A percentile compares a stretch with the other conserved stretches of the same genome.
phyloP scores from a whole-genome alignment of 2,113 vertebrate species.

The Hippocampus mohnikei region DNA sequence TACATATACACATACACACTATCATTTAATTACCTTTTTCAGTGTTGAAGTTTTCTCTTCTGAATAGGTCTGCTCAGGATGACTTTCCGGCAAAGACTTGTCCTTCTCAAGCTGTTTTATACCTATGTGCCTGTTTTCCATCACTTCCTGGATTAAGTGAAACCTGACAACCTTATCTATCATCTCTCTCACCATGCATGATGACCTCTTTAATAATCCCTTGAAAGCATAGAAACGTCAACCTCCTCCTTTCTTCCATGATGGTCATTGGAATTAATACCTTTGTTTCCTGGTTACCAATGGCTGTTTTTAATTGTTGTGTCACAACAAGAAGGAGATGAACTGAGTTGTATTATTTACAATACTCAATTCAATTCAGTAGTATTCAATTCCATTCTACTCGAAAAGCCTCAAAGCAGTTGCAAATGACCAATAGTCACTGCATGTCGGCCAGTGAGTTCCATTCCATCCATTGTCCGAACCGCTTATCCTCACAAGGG shows the following conservation, averaged over 20 bases:
- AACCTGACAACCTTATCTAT: slow-evolving; percentile 58
- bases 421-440: not conserved
- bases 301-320: slow-evolving; percentile 33
- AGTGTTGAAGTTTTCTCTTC: slow-evolving; percentile 34
- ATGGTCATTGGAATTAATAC: slow-evolving; percentile 53
- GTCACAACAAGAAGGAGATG: slow-evolving; percentile 20
- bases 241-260: slow-evolving; percentile 37
- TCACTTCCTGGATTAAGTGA: slow-evolving; percentile 53
- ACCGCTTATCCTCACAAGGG: too few species aligned
- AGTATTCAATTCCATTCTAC: not conserved
- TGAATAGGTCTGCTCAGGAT: slow-evolving; percentile 22
- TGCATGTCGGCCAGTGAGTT: not conserved
- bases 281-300: slow-evolving; percentile 55
- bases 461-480: too few species aligned
- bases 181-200: slow-evolving; percentile 45
- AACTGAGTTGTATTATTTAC: not conserved
- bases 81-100: slow-evolving; percentile 21
- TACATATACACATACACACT: too few species aligned
- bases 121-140: slow-evolving; percentile 22
- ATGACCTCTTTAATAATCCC: slow-evolving; percentile 56
- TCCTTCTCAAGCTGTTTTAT: slow-evolving; percentile 53
- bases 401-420: not conserved
- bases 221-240: slow-evolving; percentile 48
- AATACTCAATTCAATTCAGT: not conserved
- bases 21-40: slow-evolving; percentile 37